phyloP scores from a whole-genome alignment of 2,888 invertebrate genomes.

The Bombylius major region DNA sequence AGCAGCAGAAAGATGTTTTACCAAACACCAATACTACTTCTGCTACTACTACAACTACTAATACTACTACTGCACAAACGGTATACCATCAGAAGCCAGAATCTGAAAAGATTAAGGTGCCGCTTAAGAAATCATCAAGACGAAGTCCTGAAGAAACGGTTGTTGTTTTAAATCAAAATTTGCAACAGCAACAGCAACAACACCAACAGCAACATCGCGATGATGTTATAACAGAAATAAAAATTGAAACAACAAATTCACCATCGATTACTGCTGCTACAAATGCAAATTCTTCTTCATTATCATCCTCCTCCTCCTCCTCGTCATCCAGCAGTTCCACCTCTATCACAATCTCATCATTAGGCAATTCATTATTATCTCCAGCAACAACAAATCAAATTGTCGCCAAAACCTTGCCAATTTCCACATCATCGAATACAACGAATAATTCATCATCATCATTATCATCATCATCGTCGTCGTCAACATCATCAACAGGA shows the following conservation, averaged over 20 bases:
- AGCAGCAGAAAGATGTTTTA: conserved; percentile 8
- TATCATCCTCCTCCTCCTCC: neutral
- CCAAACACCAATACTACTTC: neutral
- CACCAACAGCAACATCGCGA: conserved; percentile 7
- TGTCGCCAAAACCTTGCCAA: conserved; percentile 4
- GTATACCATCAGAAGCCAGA: conserved; percentile 15
- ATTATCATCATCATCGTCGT: conserved; percentile 5
- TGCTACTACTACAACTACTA: neutral
- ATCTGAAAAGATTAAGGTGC: conserved; percentile 21
- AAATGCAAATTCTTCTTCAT: neutral
- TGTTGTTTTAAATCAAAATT: conserved; percentile 18
- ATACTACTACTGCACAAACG: conserved; percentile 5
- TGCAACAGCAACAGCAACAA: neutral
- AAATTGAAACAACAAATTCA: conserved; percentile 1
- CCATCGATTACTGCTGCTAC: neutral
- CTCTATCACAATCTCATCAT: neutral
- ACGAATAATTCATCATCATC: conserved; percentile 13
- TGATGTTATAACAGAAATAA: conserved; percentile 9
- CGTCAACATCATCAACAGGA: neutral
- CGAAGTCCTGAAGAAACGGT: conserved; percentile 22
- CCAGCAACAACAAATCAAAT: neutral
- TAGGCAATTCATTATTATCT: neutral
- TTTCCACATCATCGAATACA: conserved; percentile 11
- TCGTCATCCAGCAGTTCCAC: neutral
- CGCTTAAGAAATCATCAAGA: conserved; percentile 25